Evolutionary conservation across 1,140 invertebrate genomes (phyloP).

Genomic region (Camponotus pennsylvanicus): DNA sequence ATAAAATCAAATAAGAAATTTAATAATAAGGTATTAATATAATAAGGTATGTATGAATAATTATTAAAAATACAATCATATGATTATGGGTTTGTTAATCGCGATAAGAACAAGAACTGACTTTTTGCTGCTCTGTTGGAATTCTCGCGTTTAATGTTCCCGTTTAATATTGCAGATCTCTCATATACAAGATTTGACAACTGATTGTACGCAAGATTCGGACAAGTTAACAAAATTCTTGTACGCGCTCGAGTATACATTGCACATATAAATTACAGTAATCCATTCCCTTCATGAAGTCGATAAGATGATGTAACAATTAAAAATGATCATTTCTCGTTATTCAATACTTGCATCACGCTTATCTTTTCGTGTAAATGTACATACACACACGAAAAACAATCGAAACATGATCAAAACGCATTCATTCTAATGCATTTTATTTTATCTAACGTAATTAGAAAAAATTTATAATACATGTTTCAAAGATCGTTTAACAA

Average conservation of each 20-base stretch:
- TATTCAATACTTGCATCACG: constrained; percentile 2
- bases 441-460: neutral
- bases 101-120: neutral
- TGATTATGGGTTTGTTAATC: neutral
- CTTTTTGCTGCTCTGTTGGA: constrained; percentile 20
- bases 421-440: neutral
- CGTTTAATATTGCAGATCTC: constrained; percentile 45
- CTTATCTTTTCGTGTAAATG: neutral
- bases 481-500: neutral
- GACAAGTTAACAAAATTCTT: constrained; percentile 33
- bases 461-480: constrained; percentile 1
- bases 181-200: constrained; percentile 54
- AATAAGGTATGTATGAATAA: neutral
- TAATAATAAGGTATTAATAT: neutral
- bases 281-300: neutral
- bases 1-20: neutral
- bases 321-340: constrained; percentile 9
- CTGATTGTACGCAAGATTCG: constrained; percentile 34
- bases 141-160: constrained; percentile 58
- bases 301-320: constrained; percentile 12
- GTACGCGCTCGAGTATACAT: neutral
- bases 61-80: neutral
- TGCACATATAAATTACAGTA: constrained; percentile 9
- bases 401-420: neutral
- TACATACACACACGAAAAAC: neutral